phyloP scores from a whole-genome alignment of 2,113 vertebrate species.

The Gnathonemus echidnorhynchus region DNA sequence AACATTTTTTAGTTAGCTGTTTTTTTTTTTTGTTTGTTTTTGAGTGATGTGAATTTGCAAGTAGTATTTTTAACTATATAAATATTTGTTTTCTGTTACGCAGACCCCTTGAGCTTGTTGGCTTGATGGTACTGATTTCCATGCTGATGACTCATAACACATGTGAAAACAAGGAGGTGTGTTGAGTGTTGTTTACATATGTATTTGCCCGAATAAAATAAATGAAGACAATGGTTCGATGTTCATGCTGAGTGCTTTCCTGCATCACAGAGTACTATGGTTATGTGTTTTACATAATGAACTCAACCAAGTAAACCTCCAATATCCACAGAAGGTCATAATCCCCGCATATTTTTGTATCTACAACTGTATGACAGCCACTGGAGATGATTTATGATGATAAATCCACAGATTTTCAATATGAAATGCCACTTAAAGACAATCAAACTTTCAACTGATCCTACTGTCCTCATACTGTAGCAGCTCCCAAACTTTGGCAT shows the following conservation, averaged over 20 bases:
- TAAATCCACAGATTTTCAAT: not conserved
- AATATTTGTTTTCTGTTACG: not conserved
- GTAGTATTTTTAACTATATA: not conserved
- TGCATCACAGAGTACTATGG: not conserved
- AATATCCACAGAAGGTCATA: not conserved
- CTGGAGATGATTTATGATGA: not conserved
- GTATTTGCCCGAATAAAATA: conserved; percentile 40
- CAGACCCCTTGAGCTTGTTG: not conserved
- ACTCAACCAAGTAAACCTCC: not conserved
- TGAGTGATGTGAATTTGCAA: not conserved
- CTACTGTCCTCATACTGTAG: not conserved
- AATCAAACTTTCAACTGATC: not conserved
- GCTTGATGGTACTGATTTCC: conserved; percentile 68
- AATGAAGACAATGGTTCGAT: not conserved
- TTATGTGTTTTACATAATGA: not conserved
- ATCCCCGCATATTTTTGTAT: not conserved
- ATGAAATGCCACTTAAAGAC: not conserved
- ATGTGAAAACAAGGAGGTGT: conserved; percentile 58
- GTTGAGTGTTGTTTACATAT: conserved; percentile 82
- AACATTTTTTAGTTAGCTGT: not conserved
- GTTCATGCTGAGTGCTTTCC: not conserved
- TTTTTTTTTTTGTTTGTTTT: not conserved
- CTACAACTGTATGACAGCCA: not conserved
- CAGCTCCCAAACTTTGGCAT: not conserved
- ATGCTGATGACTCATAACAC: conserved; percentile 68